A percentile compares a stretch with the other conserved stretches of the same genome.
Conservation (phyloP, 2,888 invertebrate genomes). For the Drosophila pullipes region DNA sequence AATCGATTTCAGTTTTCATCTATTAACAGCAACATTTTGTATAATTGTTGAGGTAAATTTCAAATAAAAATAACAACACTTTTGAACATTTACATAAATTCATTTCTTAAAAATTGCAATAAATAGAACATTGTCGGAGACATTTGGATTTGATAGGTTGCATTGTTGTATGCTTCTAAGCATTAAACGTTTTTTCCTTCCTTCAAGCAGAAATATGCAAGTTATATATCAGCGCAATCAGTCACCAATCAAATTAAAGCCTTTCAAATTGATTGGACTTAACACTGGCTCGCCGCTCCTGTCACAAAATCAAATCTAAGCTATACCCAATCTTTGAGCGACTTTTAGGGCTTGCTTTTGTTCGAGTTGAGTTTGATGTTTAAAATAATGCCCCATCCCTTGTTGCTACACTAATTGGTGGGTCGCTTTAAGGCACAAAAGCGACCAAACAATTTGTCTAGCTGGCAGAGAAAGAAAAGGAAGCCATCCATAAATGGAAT, state of each 20-base stretch:
- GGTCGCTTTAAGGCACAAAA: conserved; percentile 19
- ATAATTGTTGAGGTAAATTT: neutral
- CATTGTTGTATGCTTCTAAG: neutral
- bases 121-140: neutral
- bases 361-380: conserved; percentile 2
- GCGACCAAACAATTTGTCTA: conserved; percentile 41
- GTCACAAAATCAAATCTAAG: neutral
- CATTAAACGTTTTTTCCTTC: neutral
- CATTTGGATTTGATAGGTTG: neutral
- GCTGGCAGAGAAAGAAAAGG: conserved; percentile 5
- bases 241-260: neutral
- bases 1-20: conserved; percentile 23
- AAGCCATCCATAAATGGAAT: conserved; percentile 40
- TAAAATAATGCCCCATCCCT: neutral
- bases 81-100: neutral
- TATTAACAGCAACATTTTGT: conserved; percentile 18
- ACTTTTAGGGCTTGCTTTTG: conserved; percentile 5
- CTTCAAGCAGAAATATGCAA: neutral
- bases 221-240: neutral
- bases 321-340: neutral
- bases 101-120: neutral
- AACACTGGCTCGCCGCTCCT: neutral
- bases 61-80: neutral
- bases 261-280: neutral
- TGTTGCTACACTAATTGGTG: conserved; percentile 22